A percentile compares a stretch with the other conserved stretches of the same genome.
These are phyloP conservation scores for Pelagia noctiluca DNA, from an alignment of 30 jellyfish, hydroid and myxozoan genomes.

Conservation along the genomic window DNA sequence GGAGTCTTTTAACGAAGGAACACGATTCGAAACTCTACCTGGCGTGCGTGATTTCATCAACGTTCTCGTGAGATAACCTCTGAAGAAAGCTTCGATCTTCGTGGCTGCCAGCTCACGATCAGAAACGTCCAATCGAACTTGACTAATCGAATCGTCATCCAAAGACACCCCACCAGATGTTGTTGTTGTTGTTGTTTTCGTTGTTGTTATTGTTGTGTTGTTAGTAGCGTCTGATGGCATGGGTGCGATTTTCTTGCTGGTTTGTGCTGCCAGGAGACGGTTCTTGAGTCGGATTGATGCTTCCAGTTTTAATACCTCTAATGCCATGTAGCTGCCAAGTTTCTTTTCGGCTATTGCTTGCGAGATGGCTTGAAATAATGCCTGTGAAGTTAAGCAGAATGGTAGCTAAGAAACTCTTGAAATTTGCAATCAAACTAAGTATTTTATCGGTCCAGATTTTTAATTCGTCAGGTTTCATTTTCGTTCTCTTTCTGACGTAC, in stretches of 20 bases:
- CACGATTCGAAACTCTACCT: conserved; percentile 61
- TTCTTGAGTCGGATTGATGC: conserved; percentile 59
- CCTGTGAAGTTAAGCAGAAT: too few species aligned
- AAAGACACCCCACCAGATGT: not conserved
- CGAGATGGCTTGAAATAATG: conserved; percentile 12
- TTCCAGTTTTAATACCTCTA: conserved; percentile 78
- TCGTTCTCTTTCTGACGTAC: too few species aligned
- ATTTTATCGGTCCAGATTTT: too few species aligned
- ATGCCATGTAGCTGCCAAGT: conserved; percentile 57
- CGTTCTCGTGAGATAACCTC: conserved; percentile 60
- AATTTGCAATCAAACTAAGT: too few species aligned
- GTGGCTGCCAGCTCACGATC: conserved; percentile 68
- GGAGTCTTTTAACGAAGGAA: too few species aligned
- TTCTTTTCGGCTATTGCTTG: conserved; percentile 30
- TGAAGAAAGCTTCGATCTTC: conserved; percentile 74
- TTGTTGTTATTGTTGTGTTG: not conserved
- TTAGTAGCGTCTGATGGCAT: not conserved
- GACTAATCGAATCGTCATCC: conserved; percentile 14
- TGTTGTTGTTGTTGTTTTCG: too few species aligned
- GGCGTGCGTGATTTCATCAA: conserved; percentile 47
- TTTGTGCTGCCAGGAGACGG: not conserved
- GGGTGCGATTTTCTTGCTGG: not conserved
- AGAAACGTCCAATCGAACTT: not conserved
- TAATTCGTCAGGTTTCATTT: too few species aligned
- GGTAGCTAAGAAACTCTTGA: too few species aligned